Evolutionary conservation across 2,888 invertebrate species (phyloP).

Genomic region (Portevinia maculata): DNA sequence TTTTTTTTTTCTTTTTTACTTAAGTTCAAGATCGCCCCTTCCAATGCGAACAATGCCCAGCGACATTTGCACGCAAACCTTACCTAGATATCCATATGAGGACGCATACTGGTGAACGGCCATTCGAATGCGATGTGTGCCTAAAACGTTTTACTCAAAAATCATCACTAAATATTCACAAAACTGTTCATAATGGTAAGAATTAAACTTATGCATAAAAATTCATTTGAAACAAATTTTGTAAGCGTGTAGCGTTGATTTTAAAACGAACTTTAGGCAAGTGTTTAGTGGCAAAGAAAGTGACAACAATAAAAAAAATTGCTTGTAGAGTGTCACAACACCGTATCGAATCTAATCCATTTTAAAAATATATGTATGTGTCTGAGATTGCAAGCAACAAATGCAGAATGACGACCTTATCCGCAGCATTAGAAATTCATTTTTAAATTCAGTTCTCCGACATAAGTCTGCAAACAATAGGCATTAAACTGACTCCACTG

Average conservation of each 20-base stretch:
- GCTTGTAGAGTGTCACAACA: no score
- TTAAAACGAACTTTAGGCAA: background rate
- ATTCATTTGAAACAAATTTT: background rate
- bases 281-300: no score
- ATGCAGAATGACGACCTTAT: no score
- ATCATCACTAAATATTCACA: slow-evolving; percentile 90
- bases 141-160: slow-evolving; percentile 92
- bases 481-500: no score
- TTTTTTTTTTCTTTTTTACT: slow-evolving; percentile 32
- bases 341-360: no score
- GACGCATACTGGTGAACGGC: slow-evolving; percentile 84
- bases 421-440: no score
- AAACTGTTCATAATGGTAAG: slow-evolving; percentile 77
- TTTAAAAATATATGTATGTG: no score
- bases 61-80: slow-evolving; percentile 86
- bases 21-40: slow-evolving; percentile 82
- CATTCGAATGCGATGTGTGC: slow-evolving; percentile 89
- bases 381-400: no score
- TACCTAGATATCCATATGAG: slow-evolving; percentile 87
- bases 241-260: background rate
- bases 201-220: background rate
- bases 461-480: no score
- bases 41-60: slow-evolving; percentile 84
- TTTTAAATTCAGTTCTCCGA: no score
- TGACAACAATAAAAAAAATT: no score